phyloP scores from a whole-genome alignment of 2,888 invertebrate genomes.

The Nymphalis urticae region DNA sequence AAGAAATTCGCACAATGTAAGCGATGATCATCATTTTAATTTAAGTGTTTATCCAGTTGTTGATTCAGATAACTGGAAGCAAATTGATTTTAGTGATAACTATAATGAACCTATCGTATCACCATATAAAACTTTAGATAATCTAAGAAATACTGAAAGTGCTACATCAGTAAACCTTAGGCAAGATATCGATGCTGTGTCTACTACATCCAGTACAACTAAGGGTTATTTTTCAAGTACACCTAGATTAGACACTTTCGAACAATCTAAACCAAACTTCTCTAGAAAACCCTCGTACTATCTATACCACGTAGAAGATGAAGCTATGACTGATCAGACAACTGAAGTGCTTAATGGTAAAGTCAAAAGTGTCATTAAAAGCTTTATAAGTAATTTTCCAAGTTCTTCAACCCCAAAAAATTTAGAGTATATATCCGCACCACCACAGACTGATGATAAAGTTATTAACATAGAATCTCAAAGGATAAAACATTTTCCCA shows the following conservation, averaged over 20 bases:
- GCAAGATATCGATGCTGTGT: slow-evolving; percentile 50
- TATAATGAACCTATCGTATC: slow-evolving; percentile 71
- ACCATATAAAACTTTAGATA: slow-evolving; percentile 62
- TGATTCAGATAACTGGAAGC: slow-evolving; percentile 16
- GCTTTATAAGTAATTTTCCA: slow-evolving; percentile 60
- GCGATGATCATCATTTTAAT: slow-evolving; percentile 29
- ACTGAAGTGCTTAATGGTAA: slow-evolving; percentile 70
- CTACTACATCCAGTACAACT: slow-evolving; percentile 45
- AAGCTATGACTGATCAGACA: slow-evolving; percentile 63
- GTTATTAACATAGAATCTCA: slow-evolving; percentile 68
- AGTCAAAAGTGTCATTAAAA: slow-evolving; percentile 68
- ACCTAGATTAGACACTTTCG: slow-evolving; percentile 43
- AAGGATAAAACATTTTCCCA: slow-evolving; percentile 57
- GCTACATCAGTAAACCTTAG: slow-evolving; percentile 42
- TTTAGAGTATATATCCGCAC: slow-evolving; percentile 49
- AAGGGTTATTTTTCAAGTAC: slow-evolving; percentile 42
- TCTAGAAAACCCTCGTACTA: slow-evolving; percentile 62
- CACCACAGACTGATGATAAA: slow-evolving; percentile 55
- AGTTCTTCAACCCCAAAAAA: slow-evolving; percentile 49
- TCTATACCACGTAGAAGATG: slow-evolving; percentile 66
- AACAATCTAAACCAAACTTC: slow-evolving; percentile 43
- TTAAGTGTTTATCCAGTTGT: slow-evolving; percentile 23
- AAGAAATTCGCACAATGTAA: slow-evolving; percentile 49
- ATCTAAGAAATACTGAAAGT: slow-evolving; percentile 45
- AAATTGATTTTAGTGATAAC: slow-evolving; percentile 20